phyloP scores from a whole-genome alignment of 2,888 invertebrate genomes.

The Leptura quadrifasciata region DNA sequence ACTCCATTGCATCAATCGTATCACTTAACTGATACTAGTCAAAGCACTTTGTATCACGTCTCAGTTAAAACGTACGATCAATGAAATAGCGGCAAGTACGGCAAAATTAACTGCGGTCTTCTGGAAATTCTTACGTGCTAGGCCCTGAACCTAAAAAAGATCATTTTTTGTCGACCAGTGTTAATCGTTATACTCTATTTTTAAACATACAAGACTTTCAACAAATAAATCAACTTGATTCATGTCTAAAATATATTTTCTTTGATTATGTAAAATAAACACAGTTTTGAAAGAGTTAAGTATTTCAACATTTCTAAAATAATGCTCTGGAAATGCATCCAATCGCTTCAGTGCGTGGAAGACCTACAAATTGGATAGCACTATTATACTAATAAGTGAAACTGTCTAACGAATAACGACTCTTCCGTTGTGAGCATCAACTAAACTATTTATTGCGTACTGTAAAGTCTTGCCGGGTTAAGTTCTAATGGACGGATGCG shows the following conservation, averaged over 20 bases:
- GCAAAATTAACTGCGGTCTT: too few species aligned
- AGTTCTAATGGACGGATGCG: constrained; percentile 58
- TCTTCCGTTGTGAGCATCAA: constrained; percentile 20
- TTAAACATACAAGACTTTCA: not conserved
- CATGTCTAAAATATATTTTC: not conserved
- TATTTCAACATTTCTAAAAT: not conserved
- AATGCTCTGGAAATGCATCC: not conserved
- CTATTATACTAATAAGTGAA: constrained; percentile 3
- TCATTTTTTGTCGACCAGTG: too few species aligned
- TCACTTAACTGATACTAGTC: too few species aligned
- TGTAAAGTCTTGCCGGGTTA: constrained; percentile 41
- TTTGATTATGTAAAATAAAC: not conserved
- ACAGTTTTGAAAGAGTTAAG: not conserved
- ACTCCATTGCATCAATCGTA: too few species aligned
- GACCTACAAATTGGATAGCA: constrained; percentile 1
- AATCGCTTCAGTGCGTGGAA: not conserved
- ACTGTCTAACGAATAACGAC: not conserved
- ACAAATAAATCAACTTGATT: not conserved
- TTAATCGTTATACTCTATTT: too few species aligned
- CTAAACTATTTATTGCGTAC: constrained; percentile 26
- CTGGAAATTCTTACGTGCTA: too few species aligned
- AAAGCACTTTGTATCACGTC: too few species aligned
- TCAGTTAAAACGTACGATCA: too few species aligned
- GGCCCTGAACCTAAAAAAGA: too few species aligned
- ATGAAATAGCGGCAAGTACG: too few species aligned